Base-by-base conservation (phyloP, 2,888 invertebrate species). In the Rhamnusium bicolor region DNA sequence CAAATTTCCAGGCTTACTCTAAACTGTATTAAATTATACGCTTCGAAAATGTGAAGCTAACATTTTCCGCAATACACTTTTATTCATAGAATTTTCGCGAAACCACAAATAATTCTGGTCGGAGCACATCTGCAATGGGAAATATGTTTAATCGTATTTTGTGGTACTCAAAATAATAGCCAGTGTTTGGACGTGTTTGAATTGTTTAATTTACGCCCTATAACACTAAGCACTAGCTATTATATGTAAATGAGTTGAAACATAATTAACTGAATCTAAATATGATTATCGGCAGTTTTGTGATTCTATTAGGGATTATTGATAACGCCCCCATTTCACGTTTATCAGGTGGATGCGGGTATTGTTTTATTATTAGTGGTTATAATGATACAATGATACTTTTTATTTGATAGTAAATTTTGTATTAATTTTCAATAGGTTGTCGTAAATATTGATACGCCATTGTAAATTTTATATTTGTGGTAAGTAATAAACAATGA, bases 171-270 rank as follows among this genome's bases (percentile, higher is more conserved):
- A 72, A 72, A 72, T 72, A 61, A 72, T 67, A 53, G 72, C 27
- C 54, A 29, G 46, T 47, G 46, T 63, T 61, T 68, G 72, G 40
- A 62, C 54, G 54, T 60, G 68, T 72, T 68, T 54, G 49, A 62
- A 68, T 62, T 68, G 68, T 68, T 72, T 54, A 72, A 68, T 68
- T 62, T 53, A 61, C 68, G 68, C 62, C 24, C 62, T 54, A 58
- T 46, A 54, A 61, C 56, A 56, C 54, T 32, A 18, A 19, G 56
- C 67, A 67, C 32, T 61, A 67, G 58, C 49, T 53, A 46, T 60
- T 53, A 54, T 18, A 61, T 27, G 32, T 18, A 51, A 63, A 63
- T 24, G 24, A 47, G 63, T 14, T 5, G 18, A 49, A 56, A 46
- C 67, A 29, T 56, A 67, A 67, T 67, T 67, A 67, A 56, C 56